Evolutionary conservation across 2,888 invertebrate species (phyloP), one percentile per base, ranked within the genome.

Genomic region (Idaea biselata): DNA sequence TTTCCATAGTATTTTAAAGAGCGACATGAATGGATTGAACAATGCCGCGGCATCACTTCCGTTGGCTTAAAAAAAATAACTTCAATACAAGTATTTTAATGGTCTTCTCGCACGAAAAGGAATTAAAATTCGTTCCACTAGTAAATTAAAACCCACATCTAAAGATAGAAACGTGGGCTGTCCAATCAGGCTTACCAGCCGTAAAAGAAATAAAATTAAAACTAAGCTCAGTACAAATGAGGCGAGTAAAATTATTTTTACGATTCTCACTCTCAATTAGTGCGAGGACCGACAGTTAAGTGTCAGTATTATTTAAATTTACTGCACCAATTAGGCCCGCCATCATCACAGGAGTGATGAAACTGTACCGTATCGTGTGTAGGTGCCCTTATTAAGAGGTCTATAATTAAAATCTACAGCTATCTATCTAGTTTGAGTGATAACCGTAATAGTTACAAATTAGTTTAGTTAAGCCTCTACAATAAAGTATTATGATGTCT

Each of bases 271-370:
- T 88, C 89, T 89, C 90, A 91, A 91, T 92, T 91, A 91, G 89
- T 83, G 78, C 81, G 73, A 80, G 84, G 83, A 83, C 83, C 86
- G 90, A 87, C 88, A 84, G 84, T 88, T 81, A 87, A 88, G 85
- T 89, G 91, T 90, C 91, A 89, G 90, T 87, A 84, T 89, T 90
- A 91, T 90, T 91, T 89, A 88, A 91, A 92, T 91, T 92, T 91
- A 92, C 89, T 83, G 86, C 83, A 79, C 91, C 90, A 92, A 92
- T 92, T 92, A 92, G 91, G 85, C 80, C 80, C 86, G 89, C 88
- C 88, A 88, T 91, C 91, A 89, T 89, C 88, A 79, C 76, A 72
- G 71, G 73, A 81, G 82, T 88, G 89, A 90, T 86, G 90, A 87
- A 86, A 88, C 87, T 79, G 78, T 83, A 79, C 81, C 87, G 86